These are phyloP conservation scores for Oenanthe oenanthe DNA, from an alignment of 2,113 vertebrate genomes.

Conservation along the genomic window DNA sequence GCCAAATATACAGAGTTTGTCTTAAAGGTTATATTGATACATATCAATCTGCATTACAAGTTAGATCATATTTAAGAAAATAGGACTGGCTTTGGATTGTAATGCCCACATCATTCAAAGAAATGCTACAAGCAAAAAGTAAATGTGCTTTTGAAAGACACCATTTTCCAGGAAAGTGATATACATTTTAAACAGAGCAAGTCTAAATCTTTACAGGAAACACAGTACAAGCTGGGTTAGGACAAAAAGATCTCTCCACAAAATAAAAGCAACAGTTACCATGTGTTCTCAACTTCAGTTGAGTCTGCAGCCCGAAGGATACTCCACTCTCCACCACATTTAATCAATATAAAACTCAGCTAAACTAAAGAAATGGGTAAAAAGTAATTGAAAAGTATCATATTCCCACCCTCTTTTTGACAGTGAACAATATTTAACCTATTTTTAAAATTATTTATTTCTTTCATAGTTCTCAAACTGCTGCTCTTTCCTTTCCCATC, in stretches of 20 bases:
- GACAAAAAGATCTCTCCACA: background rate
- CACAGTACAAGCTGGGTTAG: background rate
- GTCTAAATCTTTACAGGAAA: background rate
- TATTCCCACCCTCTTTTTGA: background rate
- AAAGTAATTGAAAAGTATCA: background rate
- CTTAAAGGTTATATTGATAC: slow-evolving; percentile 26
- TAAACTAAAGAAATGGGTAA: background rate
- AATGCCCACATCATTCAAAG: background rate
- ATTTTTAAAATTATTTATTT: background rate
- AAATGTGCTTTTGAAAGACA: background rate
- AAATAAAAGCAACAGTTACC: background rate
- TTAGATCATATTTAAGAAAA: background rate
- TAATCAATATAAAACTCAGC: background rate
- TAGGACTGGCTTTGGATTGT: background rate
- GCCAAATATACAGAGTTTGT: background rate
- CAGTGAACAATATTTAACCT: background rate
- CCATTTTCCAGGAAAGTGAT: background rate
- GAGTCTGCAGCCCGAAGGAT: background rate
- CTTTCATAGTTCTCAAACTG: background rate
- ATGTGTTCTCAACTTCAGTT: background rate
- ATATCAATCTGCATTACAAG: slow-evolving; percentile 13
- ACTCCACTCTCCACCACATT: background rate
- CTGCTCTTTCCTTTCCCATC: background rate
- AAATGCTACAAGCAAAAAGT: background rate
- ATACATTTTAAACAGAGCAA: background rate